Base-by-base conservation (phyloP, 2,113 vertebrate genomes). In the Pterophyllum scalare region DNA sequence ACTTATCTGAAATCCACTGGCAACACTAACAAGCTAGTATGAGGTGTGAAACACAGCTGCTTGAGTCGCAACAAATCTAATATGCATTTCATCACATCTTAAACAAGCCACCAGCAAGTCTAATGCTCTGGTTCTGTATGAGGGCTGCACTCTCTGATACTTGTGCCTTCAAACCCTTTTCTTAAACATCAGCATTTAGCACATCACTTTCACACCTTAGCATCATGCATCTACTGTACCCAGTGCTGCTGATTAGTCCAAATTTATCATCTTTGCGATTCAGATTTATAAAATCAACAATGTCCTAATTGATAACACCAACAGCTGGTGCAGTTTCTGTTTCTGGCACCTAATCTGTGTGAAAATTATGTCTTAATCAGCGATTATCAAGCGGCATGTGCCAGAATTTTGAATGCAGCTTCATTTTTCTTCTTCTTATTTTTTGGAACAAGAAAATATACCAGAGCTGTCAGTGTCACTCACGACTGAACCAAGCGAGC, bases 151-250 rank as follows among this genome's bases (percentile, higher is more conserved):
- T 80, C 80, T 59, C 72, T 92, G 92, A 94, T 93, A 88, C 92
- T 91, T 92, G 88, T 84, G 83, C 90, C 93, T 90, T 91, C 89
- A 93, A 88, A 88, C 72, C 81, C 58, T 83, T 90, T 93, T 93
- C 84, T 88, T 93, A 89, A 94, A 94, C 91, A 93, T 95, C 94
- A 95, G 91, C 95, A 93, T 88, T 94, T 92, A 92, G 88, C 85
- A 74, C 90, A 77, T 88, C 83, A 60, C 75, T 79, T 77, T 78
- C 64, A 72, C 88, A 83, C 89, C 80, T 80, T 28, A 7, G 43
- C 74, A 35, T 82, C 84, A 70, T 81, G 58, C 82, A 87, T 83
- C 62, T 84, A 75, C 59, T 33, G 83, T 54, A 81, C 76, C 87
- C 65, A 43, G 46, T 17, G 80, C 86, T 88, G 87, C 91, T 84